These are phyloP conservation scores for Heliopora coerulea DNA, from an alignment of 92 coral and sea anemone genomes.

Conservation along the genomic window DNA sequence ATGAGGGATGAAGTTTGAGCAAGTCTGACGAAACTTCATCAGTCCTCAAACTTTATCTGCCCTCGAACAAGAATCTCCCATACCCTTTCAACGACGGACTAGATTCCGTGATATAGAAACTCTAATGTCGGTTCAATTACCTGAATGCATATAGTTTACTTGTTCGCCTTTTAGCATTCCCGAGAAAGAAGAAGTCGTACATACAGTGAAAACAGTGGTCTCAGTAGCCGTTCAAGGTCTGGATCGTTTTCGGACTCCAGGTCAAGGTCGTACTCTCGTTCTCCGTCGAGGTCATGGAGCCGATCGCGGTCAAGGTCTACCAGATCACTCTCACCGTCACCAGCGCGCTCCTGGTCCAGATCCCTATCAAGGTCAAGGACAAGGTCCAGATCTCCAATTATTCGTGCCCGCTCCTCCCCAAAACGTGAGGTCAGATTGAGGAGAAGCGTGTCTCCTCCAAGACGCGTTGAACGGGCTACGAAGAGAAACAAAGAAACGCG, in stretches of 20 bases:
- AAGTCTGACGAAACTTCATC: too few species aligned
- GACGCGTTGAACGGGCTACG: slow-evolving; percentile 17
- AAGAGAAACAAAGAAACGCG: slow-evolving; percentile 16
- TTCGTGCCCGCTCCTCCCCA: slow-evolving; percentile 47
- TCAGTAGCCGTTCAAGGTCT: background rate
- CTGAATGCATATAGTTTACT: too few species aligned
- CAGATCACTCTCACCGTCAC: slow-evolving; percentile 73
- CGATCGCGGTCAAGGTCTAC: slow-evolving; percentile 39
- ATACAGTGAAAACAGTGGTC: background rate
- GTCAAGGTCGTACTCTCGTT: background rate
- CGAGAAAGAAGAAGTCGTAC: background rate
- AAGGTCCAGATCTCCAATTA: slow-evolving; percentile 61
- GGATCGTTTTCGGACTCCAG: background rate
- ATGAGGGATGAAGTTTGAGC: too few species aligned
- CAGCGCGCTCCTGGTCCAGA: slow-evolving; percentile 82
- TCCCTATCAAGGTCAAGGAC: slow-evolving; percentile 87
- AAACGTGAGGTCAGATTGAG: slow-evolving; percentile 50
- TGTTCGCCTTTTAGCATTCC: background rate
- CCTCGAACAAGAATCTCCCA: too few species aligned
- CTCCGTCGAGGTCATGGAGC: background rate
- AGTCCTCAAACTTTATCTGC: too few species aligned
- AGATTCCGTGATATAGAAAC: too few species aligned
- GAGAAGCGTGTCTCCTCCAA: slow-evolving; percentile 41
- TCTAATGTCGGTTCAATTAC: too few species aligned
- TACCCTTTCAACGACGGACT: too few species aligned